Conservation (phyloP, 2,888 invertebrate species). For the Ormyrus pomaceus region DNA sequence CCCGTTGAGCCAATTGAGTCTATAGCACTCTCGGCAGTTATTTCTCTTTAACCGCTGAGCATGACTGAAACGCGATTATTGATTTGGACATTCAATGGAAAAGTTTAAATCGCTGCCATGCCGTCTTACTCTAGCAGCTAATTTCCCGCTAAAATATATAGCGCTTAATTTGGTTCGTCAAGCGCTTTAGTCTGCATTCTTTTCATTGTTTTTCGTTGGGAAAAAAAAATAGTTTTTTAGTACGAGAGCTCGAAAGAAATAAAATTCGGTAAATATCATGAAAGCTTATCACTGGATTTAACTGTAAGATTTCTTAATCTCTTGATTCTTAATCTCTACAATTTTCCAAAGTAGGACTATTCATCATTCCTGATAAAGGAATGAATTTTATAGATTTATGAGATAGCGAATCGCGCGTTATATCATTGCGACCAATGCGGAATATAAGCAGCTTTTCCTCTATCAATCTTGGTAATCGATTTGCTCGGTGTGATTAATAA, state of each 20-base stretch:
- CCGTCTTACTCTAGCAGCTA: slow-evolving; percentile 16
- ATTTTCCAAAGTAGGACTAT: slow-evolving; percentile 7
- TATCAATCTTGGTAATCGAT: not conserved
- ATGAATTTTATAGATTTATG: slow-evolving; percentile 9
- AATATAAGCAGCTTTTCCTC: not conserved
- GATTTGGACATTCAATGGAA: slow-evolving; percentile 57
- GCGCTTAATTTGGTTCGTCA: slow-evolving; percentile 37
- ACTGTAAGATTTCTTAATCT: slow-evolving; percentile 16
- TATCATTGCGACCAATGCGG: too few relatives aligned
- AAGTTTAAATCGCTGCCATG: slow-evolving; percentile 49
- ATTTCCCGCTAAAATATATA: slow-evolving; percentile 45
- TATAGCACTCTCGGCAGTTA: not conserved
- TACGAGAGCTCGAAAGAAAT: too few relatives aligned
- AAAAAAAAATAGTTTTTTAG: slow-evolving; percentile 22
- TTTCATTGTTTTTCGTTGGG: not conserved
- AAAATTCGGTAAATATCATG: too few relatives aligned
- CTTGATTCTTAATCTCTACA: slow-evolving; percentile 1
- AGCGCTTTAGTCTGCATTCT: slow-evolving; percentile 12
- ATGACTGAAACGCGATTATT: slow-evolving; percentile 46
- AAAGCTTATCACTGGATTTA: not conserved
- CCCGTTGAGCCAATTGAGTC: not conserved
- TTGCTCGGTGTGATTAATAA: not conserved
- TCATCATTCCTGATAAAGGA: not conserved
- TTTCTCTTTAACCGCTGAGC: slow-evolving; percentile 19
- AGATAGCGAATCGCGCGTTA: slow-evolving; percentile 5